Base-by-base conservation (phyloP, 1,140 invertebrate genomes). In the Zaprionus davidi region DNA sequence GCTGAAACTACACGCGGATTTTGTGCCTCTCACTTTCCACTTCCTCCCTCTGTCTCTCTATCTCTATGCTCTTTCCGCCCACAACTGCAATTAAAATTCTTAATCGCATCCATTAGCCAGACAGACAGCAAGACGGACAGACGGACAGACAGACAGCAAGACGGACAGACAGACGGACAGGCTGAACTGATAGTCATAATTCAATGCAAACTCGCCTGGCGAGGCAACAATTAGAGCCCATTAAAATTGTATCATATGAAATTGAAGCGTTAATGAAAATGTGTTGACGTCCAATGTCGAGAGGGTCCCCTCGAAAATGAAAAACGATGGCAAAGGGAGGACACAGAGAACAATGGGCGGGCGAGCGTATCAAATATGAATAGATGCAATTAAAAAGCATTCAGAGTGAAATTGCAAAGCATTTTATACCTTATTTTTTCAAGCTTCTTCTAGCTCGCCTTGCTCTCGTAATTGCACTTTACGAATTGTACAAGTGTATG, bases 171-270 rank as follows among this genome's bases (percentile, higher is more conserved):
- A 3, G 53, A 28, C 28, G 26, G 28, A 11, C 15, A 6, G 24
- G 51, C 15, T 9, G 28, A 49, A 9, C 11, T 31, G 64, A 5
- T 22, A 26, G 65, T 38, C 66, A 56, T 60, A 69, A 44, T 56
- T 74, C 44, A 73, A 46, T 68, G 56, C 56, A 44, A 17, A 34
- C 12, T 34, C 3, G 46, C n/a, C 22, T n/a, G 9, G 36, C 46
- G 55, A 17, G 46, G 57, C 74, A 76, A 72, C 74, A 76, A 76
- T 76, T 77, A 72, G 75, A 57, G 57, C 22, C 63, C 70, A 73
- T 77, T 77, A 73, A 77, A 73, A 73, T 73, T 73, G 63, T 73
- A 77, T 77, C 75, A 73, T 73, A 49, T 58, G 63, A 76, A 76
- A 76, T 72, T 73, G 63, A 67, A 72, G 74, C 70, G 70, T 67